These are phyloP conservation scores for Saimiri boliviensis DNA, from an alignment of 2,113 vertebrate species.

Conservation along the genomic window DNA sequence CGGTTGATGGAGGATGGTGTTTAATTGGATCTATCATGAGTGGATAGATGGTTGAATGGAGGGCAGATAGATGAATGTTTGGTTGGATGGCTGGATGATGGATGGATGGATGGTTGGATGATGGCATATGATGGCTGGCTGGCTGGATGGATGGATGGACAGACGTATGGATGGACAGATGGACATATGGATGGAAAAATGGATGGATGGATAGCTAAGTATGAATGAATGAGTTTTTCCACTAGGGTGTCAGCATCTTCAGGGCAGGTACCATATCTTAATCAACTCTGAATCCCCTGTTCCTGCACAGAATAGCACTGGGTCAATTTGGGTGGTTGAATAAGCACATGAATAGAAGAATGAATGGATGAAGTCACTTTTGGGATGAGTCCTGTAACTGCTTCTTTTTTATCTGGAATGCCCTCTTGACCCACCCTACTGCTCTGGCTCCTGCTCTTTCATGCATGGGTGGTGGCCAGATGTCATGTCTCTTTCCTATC, in stretches of 20 bases:
- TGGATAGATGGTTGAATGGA: not conserved
- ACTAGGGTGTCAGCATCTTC: not conserved
- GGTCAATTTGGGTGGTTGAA: not conserved
- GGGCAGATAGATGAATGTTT: not conserved
- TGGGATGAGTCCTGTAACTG: not conserved
- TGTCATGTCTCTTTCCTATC: conserved; percentile 64
- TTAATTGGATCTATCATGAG: not conserved
- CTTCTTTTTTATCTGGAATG: not conserved
- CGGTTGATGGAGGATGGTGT: not conserved
- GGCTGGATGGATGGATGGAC: no score
- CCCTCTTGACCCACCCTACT: not conserved
- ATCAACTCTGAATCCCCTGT: not conserved
- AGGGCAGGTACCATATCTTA: not conserved
- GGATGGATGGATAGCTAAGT: not conserved
- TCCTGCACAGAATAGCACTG: not conserved
- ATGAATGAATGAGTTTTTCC: not conserved
- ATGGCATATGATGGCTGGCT: not conserved
- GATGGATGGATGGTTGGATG: not conserved
- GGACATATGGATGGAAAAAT: no score
- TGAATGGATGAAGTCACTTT: not conserved
- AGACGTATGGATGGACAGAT: no score
- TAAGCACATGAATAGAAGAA: not conserved
- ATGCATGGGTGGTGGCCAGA: no score
- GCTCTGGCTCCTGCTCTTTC: not conserved
- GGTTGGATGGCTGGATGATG: not conserved